These are phyloP conservation scores for Calliphora vomitoria DNA, from an alignment of 2,888 invertebrate species.

Conservation along the genomic window DNA sequence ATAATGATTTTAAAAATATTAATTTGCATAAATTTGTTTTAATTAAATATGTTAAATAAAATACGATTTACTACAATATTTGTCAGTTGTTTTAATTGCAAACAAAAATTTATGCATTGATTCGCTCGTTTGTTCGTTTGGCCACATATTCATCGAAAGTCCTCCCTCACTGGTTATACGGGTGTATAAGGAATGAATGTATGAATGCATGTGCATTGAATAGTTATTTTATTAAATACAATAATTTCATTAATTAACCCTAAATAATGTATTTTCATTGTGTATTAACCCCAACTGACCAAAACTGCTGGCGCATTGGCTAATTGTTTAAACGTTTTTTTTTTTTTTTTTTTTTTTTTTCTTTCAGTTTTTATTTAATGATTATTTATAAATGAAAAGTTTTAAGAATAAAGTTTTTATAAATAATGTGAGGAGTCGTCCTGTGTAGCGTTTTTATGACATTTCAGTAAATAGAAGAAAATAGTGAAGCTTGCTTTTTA, in stretches of 20 bases:
- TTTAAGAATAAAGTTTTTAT: constrained; percentile 1
- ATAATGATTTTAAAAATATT: constrained; percentile 47
- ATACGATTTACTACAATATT: constrained; percentile 52
- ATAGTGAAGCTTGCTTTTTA: too few relatives aligned
- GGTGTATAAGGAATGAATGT: background rate
- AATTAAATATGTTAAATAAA: constrained; percentile 68
- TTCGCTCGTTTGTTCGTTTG: too few relatives aligned
- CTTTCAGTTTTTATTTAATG: background rate
- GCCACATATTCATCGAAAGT: too few relatives aligned
- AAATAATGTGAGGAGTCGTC: background rate
- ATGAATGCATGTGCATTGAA: background rate
- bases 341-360: background rate
- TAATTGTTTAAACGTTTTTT: background rate
- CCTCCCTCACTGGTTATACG: too few relatives aligned
- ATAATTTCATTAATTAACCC: constrained; percentile 62
- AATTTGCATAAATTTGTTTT: constrained; percentile 72
- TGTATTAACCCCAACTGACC: constrained; percentile 33
- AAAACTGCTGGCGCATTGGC: constrained; percentile 21
- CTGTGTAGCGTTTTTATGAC: background rate
- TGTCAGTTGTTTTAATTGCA: constrained; percentile 58
- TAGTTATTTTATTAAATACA: constrained; percentile 34
- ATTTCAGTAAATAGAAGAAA: background rate
- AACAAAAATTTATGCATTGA: constrained; percentile 32
- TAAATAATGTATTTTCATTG: constrained; percentile 15
- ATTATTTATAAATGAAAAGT: constrained; percentile 36